Evolutionary conservation across 2,797 vertebrate genomes (phyloP), one percentile per base, ranked within the genome.

Genomic region (Helicolenus hilgendorfi): DNA sequence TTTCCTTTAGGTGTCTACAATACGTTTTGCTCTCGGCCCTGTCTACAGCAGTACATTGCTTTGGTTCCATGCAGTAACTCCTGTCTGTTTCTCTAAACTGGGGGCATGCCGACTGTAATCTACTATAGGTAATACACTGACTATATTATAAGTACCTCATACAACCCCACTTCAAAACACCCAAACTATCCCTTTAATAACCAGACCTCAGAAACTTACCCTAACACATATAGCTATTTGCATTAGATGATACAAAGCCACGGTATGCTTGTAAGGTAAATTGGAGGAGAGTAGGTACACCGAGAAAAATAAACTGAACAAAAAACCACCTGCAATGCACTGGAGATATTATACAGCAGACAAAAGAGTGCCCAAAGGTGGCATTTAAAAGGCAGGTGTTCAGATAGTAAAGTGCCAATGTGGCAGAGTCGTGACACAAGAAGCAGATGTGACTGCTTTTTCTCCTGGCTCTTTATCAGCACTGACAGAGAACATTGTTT

Each of bases 401-500:
- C 64, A 35, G 24, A 64, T 22, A 67, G 31, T 64, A 26, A 72
- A 49, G 27, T 74, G 56, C 15, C 45, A 59, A 3, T 13, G 24
- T 26, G 20, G 5, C 56, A 60, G 18, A 31, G 9, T 13, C 3
- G 11, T 59, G 33, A 68, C 18, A 45, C 18, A 56, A 49, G 11
- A 64, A 58, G 27, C 11, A 65, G 49, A 41, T 63, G 64, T 64
- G 59, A 27, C 59, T 31, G 35, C 53, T 55, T 77, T 20, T 41
- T 64, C 26, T 55, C 22, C 14, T 7, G 31, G 24, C 65, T 53
- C n/a, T 74, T 27, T 13, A 83, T 77, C 75, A 78, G 22, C 1
- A 31, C 26, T 49, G 53, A 62, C 22, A 11, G 31, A 70, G 36
- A 63, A 78, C 77, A 68, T 53, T 69, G 74, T 68, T 84, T 60